Evolutionary conservation across 2,797 vertebrate species (phyloP).

Genomic region (Oophaga sylvatica): DNA sequence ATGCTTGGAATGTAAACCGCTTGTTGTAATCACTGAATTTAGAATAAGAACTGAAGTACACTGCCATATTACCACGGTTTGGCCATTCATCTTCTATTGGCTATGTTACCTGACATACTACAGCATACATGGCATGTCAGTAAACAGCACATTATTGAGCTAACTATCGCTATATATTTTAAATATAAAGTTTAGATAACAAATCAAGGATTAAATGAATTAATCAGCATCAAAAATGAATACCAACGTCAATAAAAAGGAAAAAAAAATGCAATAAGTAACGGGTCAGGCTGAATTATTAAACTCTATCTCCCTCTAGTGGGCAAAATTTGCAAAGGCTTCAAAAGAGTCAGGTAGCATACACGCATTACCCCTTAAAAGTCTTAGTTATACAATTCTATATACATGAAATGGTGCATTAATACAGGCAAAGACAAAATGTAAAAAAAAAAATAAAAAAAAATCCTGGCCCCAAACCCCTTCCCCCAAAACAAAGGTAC

Average conservation of each 20-base stretch:
- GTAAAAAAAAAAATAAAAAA: background rate
- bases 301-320: conserved; percentile 22
- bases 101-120: background rate
- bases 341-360: background rate
- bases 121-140: background rate
- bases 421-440: background rate
- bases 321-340: background rate
- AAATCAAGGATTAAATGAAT: background rate
- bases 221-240: background rate
- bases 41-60: background rate
- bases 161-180: background rate
- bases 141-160: background rate
- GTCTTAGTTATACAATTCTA: background rate
- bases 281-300: background rate
- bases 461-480: background rate
- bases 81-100: background rate
- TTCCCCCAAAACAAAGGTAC: background rate
- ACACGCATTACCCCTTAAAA: background rate
- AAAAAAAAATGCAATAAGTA: background rate
- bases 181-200: background rate
- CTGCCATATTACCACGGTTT: background rate
- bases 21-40: background rate
- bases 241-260: background rate
- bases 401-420: background rate
- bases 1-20: background rate